Base-by-base conservation (phyloP, 2,113 vertebrate genomes). In the Eudyptes chrysolophus region DNA sequence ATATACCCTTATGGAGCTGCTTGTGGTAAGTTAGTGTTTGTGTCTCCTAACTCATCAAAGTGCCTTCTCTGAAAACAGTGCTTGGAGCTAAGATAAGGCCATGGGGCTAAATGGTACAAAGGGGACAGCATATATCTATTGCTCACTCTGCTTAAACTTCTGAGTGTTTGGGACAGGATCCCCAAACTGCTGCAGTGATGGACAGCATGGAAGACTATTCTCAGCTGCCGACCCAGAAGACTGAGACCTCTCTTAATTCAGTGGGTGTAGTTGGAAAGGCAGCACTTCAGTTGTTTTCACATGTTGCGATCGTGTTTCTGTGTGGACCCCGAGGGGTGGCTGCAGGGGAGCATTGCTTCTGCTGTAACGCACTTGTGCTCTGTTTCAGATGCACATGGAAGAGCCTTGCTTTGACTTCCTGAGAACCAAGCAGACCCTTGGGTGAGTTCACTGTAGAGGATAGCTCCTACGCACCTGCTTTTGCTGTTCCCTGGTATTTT, bases 391-490 rank as follows among this genome's bases (percentile, higher is more conserved):
- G 99, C 99, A 99, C 98, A 99, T 99, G 99, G 99, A 99, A 92
- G 99, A 99, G 93, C 99, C 99, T 15, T 99, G 99, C 96, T 99
- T 99, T 82, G 99, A 99, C 98, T 99, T 99, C 97, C 98, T 99
- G 82, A 98, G 99, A 97, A 99, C 99, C 34, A 99, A 99, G 97
- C 99, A 99, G 98, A 99, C 99, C 7, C 98, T 99, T 1, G 99
- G 99, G 99, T 99, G 95, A 98, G 99, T 97, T 77, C 11, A 1
- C 4, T 17, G 52, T 10, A 36, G 51, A 46, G 32, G 17, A 19
- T 3, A 26, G 24, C 52, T 84, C 58, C 38, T 44, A 0, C 7
- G 4, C 24, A 18, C 38, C 70, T 52, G 27, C 46, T 32, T 25
- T 60, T 13, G 36, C 57, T 69, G 3, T 19, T 74, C 52, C 52